Evolutionary conservation across 2,797 vertebrate genomes (phyloP), one percentile per base, ranked within the genome.

Genomic region (Euphonia xanthogaster): DNA sequence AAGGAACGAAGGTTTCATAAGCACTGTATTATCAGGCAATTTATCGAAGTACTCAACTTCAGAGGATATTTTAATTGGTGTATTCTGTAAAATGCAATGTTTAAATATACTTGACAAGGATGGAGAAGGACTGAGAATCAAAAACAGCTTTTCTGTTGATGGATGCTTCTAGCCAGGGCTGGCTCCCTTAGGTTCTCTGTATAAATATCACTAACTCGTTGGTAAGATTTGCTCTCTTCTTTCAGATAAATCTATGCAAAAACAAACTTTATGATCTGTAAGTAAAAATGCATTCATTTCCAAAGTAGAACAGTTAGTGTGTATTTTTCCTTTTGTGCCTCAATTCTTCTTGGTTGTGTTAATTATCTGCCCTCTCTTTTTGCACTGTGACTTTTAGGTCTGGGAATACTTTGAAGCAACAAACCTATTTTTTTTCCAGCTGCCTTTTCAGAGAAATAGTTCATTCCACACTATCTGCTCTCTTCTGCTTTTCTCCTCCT

Each of bases 231-330:
- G 97, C 98, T 98, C 98, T 98, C 98, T 98, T 98, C 97, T 98
- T 98, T 98, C 98, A 98, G 98, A 98, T 98, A 97, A 98, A 97
- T 98, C 98, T 98, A 98, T 98, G 96, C 97, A 98, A 98, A 98
- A 98, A 97, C 98, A 98, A 98, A 98, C 98, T 99, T 98, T 99
- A 98, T 98, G 98, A 98, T 99, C 98, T 99, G 98, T 98, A 98
- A 99, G 99, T 99, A 99, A 99, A 99, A 99, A 99, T 99, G 99
- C 99, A 99, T 99, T 99, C 99, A 99, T 98, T 98, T 98, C 98
- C 98, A 98, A 99, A 98, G 91, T 98, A 98, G 98, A 98, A 97
- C 96, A 98, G 98, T 98, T 98, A 98, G 98, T 98, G 97, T 98
- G 97, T 98, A 98, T 97, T 98, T 98, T 97, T 98, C 97, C 98